Conservation (phyloP, 2,888 invertebrate species). For the Tiphia femorata region DNA sequence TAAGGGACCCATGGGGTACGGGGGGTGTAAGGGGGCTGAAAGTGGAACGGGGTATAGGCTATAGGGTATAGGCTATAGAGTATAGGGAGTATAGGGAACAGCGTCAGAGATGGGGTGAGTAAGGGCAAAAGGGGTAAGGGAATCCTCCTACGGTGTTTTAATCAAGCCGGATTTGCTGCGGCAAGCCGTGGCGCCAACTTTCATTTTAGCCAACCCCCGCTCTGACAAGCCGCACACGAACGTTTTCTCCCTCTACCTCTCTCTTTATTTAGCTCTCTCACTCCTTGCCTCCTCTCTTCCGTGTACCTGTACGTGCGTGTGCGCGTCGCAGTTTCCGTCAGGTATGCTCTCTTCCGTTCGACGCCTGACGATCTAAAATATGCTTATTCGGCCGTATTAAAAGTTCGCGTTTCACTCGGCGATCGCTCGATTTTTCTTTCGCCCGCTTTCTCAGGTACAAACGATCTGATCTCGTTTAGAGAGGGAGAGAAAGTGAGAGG, state of each 20-base stretch:
- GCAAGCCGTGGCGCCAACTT: slow-evolving; percentile 68
- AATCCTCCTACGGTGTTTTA: slow-evolving; percentile 69
- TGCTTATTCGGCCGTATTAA: slow-evolving; percentile 58
- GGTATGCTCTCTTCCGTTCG: slow-evolving; percentile 16
- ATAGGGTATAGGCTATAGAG: neutral
- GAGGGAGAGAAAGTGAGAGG: too few species aligned
- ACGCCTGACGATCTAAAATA: slow-evolving; percentile 23
- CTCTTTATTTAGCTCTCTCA: slow-evolving; percentile 8
- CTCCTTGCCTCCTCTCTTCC: slow-evolving; percentile 31
- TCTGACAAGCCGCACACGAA: slow-evolving; percentile 48
- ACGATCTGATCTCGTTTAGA: too few species aligned
- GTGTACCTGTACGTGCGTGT: slow-evolving; percentile 22
- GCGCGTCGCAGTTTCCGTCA: too few species aligned
- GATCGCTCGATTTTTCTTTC: too few species aligned
- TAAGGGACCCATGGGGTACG: slow-evolving; percentile 36
- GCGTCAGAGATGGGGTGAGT: slow-evolving; percentile 27
- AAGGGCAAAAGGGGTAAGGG: slow-evolving; percentile 58
- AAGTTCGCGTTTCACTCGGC: too few species aligned
- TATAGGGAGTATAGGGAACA: slow-evolving; percentile 10
- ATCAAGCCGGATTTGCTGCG: slow-evolving; percentile 69
- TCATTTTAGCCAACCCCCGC: slow-evolving; percentile 64
- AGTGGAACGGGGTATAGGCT: slow-evolving; percentile 39
- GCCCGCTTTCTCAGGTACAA: too few species aligned
- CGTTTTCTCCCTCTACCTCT: slow-evolving; percentile 43
- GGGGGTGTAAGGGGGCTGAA: slow-evolving; percentile 34